Base-by-base conservation (phyloP, 53 echinoderm and acorn worm species). In the Astropecten irregularis region DNA sequence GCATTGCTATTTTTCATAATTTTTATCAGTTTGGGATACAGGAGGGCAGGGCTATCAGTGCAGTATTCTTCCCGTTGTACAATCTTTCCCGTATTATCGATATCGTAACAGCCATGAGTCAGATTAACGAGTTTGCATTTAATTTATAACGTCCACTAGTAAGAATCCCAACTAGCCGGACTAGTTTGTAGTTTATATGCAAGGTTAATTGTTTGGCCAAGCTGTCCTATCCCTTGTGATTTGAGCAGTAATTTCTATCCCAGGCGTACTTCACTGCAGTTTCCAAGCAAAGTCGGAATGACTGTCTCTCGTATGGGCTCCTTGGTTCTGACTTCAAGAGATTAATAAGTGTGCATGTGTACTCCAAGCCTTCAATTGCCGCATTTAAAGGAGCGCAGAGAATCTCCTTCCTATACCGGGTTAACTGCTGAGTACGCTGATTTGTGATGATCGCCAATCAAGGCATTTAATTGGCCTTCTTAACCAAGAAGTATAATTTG, bases 401-500 rank as follows among this genome's bases (percentile, higher is more conserved):
- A 56, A 56, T 7, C 13, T 16, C 5, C 54, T 73, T 37, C 56
- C 36, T 26, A 8, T 56, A 9, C 19, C 55, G 18, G 73, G 10
- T 3, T 3, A 25, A 18, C 3, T 53, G 34, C 56, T 14, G 73
- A 56, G 73, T 39, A 25, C 54, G 11, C 73, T 56, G 73, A 73
- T 73, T 77, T 60, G 77, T 30, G 77, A 77, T 77, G 77, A 77
- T 77, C 59, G 32, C 27, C 77, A 36, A 77, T 60, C 67, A 40
- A 67, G 67, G 13, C 39, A 39, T 40, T 67, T 67, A 77, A 77
- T 77, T 77, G 59, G 77, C 77, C 61, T 31, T 60, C 77, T 77
- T 77, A 77, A 77, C 77, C 44, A 60, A 77, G 60, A 60, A 77
- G 77, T 77, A 60, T 60, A 77, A 77, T 77, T 77, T 77, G 77